Percentiles rank a stretch among this genome's conserved stretches.
Evolutionary conservation across 2,113 vertebrate genomes (phyloP).

Genomic region (Nyctereutes procyonoides): DNA sequence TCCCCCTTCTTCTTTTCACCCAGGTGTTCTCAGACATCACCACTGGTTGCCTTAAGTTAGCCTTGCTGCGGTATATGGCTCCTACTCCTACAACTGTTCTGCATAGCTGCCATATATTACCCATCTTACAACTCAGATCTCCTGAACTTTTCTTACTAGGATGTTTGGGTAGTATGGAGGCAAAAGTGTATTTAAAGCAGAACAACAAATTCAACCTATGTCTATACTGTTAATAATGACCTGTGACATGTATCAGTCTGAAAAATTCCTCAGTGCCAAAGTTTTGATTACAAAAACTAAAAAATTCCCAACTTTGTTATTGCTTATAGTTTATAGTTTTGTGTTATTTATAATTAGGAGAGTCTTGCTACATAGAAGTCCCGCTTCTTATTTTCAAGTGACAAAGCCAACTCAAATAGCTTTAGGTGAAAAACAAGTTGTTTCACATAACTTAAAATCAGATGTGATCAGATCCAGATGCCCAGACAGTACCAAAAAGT

Average conservation of each 20-base stretch:
- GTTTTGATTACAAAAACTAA: constrained; percentile 18
- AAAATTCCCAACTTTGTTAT: not conserved
- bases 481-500: not conserved
- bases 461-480: not conserved
- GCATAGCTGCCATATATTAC: not conserved
- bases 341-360: constrained; percentile 18
- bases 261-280: not conserved
- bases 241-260: not conserved
- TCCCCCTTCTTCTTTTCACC: not conserved
- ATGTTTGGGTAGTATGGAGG: not conserved
- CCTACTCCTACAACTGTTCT: not conserved
- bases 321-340: not conserved
- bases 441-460: constrained; percentile 30
- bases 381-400: constrained; percentile 33
- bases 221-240: not conserved
- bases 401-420: not conserved
- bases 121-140: not conserved
- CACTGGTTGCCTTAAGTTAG: not conserved
- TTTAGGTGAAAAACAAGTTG: not conserved
- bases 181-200: not conserved
- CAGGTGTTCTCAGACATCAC: not conserved
- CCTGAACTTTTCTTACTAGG: not conserved
- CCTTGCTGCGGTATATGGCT: not conserved
- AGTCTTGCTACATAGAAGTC: not conserved
- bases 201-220: not conserved